Percentiles rank a stretch among this genome's conserved stretches.
These are phyloP conservation scores for Aphodius granarius DNA, from an alignment of 2,888 invertebrate genomes.

Conservation along the genomic window DNA sequence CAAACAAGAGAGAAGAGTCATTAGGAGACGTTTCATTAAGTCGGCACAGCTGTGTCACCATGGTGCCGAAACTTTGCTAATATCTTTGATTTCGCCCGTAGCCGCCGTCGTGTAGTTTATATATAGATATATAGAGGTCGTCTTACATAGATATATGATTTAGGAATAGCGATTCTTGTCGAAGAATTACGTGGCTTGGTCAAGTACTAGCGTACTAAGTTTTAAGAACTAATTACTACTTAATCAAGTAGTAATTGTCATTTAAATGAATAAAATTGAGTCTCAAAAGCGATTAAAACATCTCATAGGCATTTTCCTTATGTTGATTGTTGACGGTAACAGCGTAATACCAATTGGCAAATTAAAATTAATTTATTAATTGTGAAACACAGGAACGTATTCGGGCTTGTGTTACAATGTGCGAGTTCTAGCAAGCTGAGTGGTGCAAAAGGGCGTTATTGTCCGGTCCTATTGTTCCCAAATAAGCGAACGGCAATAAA, in stretches of 20 bases:
- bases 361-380: not conserved
- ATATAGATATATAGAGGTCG: not conserved
- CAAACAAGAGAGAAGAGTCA: constrained; percentile 36
- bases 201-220: no score
- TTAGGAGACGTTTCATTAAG: constrained; percentile 12
- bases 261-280: no score
- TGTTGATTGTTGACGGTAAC: no score
- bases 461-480: not conserved
- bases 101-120: not conserved
- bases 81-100: not conserved
- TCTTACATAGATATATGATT: no score
- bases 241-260: no score
- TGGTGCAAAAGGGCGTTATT: not conserved
- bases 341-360: not conserved
- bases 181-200: no score
- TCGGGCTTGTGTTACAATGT: not conserved
- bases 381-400: not conserved
- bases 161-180: no score
- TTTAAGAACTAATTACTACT: no score
- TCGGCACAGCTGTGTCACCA: not conserved
- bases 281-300: no score
- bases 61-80: constrained; percentile 12
- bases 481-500: not conserved
- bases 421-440: not conserved
- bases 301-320: no score